Conservation (phyloP, 2,113 vertebrate genomes). For the Guaruba guarouba region DNA sequence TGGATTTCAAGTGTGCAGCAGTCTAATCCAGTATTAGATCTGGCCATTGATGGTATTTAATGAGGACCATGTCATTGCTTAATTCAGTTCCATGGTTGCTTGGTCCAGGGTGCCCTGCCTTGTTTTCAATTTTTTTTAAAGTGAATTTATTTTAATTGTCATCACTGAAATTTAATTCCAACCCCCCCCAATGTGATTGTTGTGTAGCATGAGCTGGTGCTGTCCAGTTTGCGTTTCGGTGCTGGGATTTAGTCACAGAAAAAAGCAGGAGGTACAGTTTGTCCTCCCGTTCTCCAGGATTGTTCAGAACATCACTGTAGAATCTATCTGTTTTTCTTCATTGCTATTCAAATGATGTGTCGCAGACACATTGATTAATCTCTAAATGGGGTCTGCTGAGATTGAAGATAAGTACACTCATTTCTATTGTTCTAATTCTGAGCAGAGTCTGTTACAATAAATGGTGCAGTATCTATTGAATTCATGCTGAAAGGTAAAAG, state of each 20-base stretch:
- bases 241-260: neutral
- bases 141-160: neutral
- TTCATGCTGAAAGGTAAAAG: neutral
- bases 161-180: neutral
- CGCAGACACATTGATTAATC: conserved; percentile 3
- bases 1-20: neutral
- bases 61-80: neutral
- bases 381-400: neutral
- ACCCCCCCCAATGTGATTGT: rapidly evolving
- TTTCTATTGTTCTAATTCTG: neutral
- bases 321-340: neutral
- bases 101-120: neutral
- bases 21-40: neutral
- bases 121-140: neutral
- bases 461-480: neutral
- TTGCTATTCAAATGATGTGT: neutral
- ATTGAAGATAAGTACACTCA: neutral
- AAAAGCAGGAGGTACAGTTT: neutral
- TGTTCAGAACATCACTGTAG: neutral
- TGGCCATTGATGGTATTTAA: neutral
- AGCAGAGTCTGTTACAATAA: neutral
- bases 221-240: neutral
- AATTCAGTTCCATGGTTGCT: neutral
- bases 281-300: neutral
- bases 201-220: rapidly evolving